Evolutionary conservation across 2,113 vertebrate genomes (phyloP).

Genomic region (Bufo bufo): DNA sequence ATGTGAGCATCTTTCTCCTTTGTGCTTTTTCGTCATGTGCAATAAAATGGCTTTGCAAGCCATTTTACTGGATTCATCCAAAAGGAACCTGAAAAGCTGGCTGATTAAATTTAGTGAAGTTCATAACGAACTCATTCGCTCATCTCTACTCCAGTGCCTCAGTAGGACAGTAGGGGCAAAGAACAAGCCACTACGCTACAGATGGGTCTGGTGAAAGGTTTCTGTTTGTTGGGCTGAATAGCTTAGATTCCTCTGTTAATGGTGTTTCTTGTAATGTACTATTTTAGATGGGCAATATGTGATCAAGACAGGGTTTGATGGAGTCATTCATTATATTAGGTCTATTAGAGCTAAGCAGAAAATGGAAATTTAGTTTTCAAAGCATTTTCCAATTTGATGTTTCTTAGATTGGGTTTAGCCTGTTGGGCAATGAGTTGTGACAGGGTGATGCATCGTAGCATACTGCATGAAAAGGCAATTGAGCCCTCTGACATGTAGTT

Average conservation of each 20-base stretch:
- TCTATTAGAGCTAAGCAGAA: background rate
- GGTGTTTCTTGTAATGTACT: background rate
- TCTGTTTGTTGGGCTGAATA: no score
- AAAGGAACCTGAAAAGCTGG: no score
- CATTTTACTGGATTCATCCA: no score
- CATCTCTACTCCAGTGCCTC: no score
- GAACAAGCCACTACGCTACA: background rate
- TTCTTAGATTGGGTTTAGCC: conserved; percentile 8
- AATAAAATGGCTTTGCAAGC: no score
- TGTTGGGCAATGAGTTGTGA: conserved; percentile 44
- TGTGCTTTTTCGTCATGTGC: no score
- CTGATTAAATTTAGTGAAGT: no score
- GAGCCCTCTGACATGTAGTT: conserved; percentile 66
- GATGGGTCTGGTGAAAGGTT: no score
- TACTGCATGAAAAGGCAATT: conserved; percentile 13
- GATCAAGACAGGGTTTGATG: background rate
- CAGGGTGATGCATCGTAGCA: conserved; percentile 14
- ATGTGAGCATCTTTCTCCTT: no score
- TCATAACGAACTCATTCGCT: no score
- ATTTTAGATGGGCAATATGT: background rate
- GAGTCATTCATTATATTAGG: background rate
- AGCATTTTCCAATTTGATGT: background rate
- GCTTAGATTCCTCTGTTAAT: background rate
- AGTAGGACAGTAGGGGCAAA: no score
- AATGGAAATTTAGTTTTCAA: background rate